phyloP scores from a whole-genome alignment of 2,797 vertebrate species.

The Lycodopsis pacificus region DNA sequence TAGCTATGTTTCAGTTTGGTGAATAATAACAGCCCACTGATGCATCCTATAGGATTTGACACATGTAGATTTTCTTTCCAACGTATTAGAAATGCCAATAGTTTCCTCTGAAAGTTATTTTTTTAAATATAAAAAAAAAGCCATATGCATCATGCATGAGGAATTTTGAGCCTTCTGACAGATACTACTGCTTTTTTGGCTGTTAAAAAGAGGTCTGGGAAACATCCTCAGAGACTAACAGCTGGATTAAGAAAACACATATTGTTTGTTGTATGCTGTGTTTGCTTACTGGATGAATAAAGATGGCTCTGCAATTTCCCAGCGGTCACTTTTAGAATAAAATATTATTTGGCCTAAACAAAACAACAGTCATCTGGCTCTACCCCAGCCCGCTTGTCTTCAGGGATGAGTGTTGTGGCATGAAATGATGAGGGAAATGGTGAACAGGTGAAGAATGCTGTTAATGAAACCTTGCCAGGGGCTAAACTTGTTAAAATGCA shows the following conservation, averaged over 20 bases:
- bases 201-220: slow-evolving; percentile 62
- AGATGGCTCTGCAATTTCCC: slow-evolving; percentile 41
- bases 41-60: background rate
- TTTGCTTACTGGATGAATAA: slow-evolving; percentile 30
- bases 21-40: slow-evolving; percentile 8
- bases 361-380: slow-evolving; percentile 23
- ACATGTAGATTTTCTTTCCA: slow-evolving; percentile 27
- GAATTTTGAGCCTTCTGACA: slow-evolving; percentile 59
- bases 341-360: slow-evolving; percentile 29
- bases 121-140: slow-evolving; percentile 70
- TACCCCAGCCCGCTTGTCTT: slow-evolving; percentile 28
- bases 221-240: slow-evolving; percentile 63
- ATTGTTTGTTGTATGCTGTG: background rate
- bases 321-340: slow-evolving; percentile 18
- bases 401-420: slow-evolving; percentile 48
- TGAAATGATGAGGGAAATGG: slow-evolving; percentile 50
- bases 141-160: slow-evolving; percentile 70
- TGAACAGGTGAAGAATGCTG: slow-evolving; percentile 57
- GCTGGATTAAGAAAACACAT: slow-evolving; percentile 60
- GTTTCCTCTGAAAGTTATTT: slow-evolving; percentile 65
- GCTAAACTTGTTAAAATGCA: slow-evolving; percentile 72
- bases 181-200: slow-evolving; percentile 69
- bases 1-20: slow-evolving; percentile 23
- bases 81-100: slow-evolving; percentile 70
- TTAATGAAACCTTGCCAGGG: slow-evolving; percentile 68